Evolutionary conservation across 2,888 invertebrate genomes (phyloP).

Genomic region (Eupithecia exiguata): DNA sequence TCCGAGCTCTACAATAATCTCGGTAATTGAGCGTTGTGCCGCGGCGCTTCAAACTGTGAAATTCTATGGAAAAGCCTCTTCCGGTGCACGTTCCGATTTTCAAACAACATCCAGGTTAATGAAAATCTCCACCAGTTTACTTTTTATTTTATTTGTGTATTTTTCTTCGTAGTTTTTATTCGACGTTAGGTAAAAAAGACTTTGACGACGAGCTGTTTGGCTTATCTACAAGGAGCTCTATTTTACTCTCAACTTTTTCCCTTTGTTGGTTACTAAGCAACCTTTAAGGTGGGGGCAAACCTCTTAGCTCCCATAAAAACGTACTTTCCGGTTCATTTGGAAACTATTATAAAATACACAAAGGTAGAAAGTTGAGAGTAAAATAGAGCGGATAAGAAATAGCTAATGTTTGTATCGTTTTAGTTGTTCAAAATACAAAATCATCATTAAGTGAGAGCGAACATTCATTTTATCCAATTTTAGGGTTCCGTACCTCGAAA

Average conservation of each 20-base stretch:
- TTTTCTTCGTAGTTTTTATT: background rate
- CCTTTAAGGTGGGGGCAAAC: too few species aligned
- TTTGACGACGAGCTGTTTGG: background rate
- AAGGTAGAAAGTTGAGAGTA: too few species aligned
- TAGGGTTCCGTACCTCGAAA: too few species aligned
- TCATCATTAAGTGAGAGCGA: too few species aligned
- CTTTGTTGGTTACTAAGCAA: background rate
- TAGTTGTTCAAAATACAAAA: too few species aligned
- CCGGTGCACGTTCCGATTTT: background rate
- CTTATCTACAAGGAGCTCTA: background rate
- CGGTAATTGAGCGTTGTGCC: background rate
- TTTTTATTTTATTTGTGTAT: background rate
- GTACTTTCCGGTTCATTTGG: too few species aligned
- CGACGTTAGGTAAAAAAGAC: background rate
- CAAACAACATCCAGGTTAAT: conserved; percentile 1
- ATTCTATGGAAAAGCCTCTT: background rate
- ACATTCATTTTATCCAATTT: too few species aligned
- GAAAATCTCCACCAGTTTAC: background rate
- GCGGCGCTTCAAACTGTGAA: conserved; percentile 2
- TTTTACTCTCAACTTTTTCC: background rate
- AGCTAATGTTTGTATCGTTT: too few species aligned
- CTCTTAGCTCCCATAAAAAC: too few species aligned
- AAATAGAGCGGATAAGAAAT: too few species aligned
- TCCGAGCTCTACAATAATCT: background rate
- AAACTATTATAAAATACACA: too few species aligned